Percentiles rank a stretch among this genome's conserved stretches.
These are phyloP conservation scores for Atta texana DNA, from an alignment of 1,140 invertebrate species.

Conservation along the genomic window DNA sequence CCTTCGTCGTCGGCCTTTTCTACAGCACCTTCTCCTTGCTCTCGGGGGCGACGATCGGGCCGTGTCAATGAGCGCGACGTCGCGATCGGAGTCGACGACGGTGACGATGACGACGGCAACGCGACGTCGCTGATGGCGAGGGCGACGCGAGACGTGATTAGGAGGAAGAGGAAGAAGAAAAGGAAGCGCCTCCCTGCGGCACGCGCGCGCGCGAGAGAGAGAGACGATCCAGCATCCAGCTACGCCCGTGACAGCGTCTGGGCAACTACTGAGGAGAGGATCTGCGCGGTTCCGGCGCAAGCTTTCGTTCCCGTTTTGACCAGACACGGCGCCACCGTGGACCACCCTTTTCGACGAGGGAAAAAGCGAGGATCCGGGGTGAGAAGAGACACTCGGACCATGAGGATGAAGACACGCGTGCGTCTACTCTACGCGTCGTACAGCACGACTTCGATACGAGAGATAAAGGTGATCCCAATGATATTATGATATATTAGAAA, in stretches of 20 bases:
- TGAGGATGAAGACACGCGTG: constrained; percentile 10
- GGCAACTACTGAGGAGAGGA: constrained; percentile 82
- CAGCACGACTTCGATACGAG: not conserved
- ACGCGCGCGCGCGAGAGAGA: constrained; percentile 76
- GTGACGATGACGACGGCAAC: constrained; percentile 7
- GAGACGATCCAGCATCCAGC: constrained; percentile 80
- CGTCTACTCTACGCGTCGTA: not conserved
- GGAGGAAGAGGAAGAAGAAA: constrained; percentile 77
- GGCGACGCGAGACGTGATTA: constrained; percentile 65
- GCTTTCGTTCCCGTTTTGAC: constrained; percentile 75
- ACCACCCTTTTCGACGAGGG: constrained; percentile 59
- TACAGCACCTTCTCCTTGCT: constrained; percentile 66
- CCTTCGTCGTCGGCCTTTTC: constrained; percentile 66
- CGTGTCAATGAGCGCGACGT: constrained; percentile 45
- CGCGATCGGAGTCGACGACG: constrained; percentile 28
- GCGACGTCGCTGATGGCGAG: constrained; percentile 28
- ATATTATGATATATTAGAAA: constrained; percentile 43
- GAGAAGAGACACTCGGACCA: not conserved
- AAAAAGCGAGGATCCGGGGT: constrained; percentile 3
- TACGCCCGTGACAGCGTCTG: constrained; percentile 84
- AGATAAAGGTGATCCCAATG: not conserved
- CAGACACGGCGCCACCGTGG: constrained; percentile 64
- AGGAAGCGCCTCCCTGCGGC: constrained; percentile 76
- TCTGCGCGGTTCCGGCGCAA: constrained; percentile 80
- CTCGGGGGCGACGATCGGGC: constrained; percentile 49